Conservation (phyloP, 2,888 invertebrate genomes). For the Thymelicus lineola region DNA sequence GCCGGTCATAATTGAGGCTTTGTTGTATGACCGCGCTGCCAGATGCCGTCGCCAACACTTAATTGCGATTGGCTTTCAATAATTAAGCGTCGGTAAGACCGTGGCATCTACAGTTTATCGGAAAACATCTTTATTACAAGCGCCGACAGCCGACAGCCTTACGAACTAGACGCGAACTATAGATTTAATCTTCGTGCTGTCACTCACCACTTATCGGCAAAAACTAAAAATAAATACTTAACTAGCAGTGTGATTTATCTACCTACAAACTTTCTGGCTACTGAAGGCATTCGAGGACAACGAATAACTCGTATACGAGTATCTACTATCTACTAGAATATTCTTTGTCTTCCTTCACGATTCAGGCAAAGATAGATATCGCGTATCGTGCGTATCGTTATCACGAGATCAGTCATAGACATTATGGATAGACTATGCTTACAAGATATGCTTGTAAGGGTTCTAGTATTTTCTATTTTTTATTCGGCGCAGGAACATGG, state of each 20-base stretch:
- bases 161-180: conserved; percentile 30
- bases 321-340: neutral
- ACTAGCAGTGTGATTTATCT: conserved; percentile 34
- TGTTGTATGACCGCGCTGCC: conserved; percentile 47
- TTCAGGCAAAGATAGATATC: neutral
- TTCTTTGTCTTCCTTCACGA: neutral
- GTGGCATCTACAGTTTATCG: conserved; percentile 54
- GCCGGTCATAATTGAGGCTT: conserved; percentile 53
- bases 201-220: conserved; percentile 35
- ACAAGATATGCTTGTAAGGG: too few relatives aligned
- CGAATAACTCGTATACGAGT: neutral
- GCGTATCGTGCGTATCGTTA: too few relatives aligned
- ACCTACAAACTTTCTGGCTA: conserved; percentile 11
- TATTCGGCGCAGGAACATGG: too few relatives aligned
- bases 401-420: too few relatives aligned
- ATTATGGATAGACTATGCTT: too few relatives aligned
- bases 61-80: conserved; percentile 59
- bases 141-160: conserved; percentile 35
- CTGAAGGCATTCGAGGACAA: conserved; percentile 10
- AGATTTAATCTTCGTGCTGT: conserved; percentile 38
- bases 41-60: conserved; percentile 52
- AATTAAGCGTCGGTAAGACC: conserved; percentile 54
- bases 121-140: conserved; percentile 57
- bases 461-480: too few relatives aligned
- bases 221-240: conserved; percentile 29